phyloP scores from a whole-genome alignment of 2,797 vertebrate genomes.

The Amphiprion clarkii region DNA sequence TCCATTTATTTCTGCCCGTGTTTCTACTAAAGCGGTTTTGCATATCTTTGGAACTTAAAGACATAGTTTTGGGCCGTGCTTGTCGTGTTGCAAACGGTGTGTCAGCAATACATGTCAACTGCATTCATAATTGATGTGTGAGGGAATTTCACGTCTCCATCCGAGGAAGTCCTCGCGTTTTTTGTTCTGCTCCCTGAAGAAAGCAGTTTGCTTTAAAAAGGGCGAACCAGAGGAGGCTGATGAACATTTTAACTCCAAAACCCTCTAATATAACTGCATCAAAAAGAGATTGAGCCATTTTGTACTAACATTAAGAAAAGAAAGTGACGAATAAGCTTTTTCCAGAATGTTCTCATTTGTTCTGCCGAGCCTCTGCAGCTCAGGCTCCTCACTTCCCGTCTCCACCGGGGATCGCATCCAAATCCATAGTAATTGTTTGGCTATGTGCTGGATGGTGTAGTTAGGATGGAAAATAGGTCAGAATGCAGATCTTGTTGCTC shows the following conservation, averaged over 20 bases:
- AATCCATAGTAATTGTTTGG: constrained; percentile 8
- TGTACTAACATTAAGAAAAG: too few relatives aligned
- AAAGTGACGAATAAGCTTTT: too few relatives aligned
- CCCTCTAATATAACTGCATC: too few relatives aligned
- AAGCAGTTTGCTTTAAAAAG: not conserved
- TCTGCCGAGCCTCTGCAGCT: too few relatives aligned
- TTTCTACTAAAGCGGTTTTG: constrained; percentile 15
- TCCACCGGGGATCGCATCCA: too few relatives aligned
- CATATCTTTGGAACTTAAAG: constrained; percentile 1
- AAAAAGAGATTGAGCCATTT: too few relatives aligned
- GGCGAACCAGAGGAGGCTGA: not conserved
- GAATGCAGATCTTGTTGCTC: constrained; percentile 33
- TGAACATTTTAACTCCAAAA: not conserved
- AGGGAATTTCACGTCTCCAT: constrained; percentile 40
- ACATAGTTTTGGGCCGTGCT: constrained; percentile 3
- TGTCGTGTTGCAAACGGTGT: constrained; percentile 14
- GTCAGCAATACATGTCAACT: constrained; percentile 37
- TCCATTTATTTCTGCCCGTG: not conserved
- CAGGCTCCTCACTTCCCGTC: too few relatives aligned
- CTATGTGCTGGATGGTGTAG: constrained; percentile 15
- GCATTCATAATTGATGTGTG: constrained; percentile 55
- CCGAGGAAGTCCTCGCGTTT: constrained; percentile 20
- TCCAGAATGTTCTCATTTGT: too few relatives aligned
- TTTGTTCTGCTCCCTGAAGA: constrained; percentile 28
- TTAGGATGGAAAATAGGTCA: constrained; percentile 51